These are phyloP conservation scores for Pelodiscus sinensis DNA, from an alignment of 2,113 vertebrate genomes.

Conservation along the genomic window DNA sequence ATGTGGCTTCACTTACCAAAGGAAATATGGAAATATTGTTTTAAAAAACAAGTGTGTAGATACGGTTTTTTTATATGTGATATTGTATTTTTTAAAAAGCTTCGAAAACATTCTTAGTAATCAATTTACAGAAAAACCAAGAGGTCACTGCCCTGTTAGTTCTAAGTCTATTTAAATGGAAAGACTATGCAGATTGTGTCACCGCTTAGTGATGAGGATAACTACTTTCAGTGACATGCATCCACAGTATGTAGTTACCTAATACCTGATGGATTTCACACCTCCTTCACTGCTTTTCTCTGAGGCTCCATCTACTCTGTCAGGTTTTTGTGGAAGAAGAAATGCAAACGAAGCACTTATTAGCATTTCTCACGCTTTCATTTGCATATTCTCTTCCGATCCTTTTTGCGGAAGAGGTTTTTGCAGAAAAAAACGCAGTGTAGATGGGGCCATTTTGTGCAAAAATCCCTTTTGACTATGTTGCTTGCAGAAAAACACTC, in stretches of 20 bases:
- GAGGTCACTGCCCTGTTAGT: not conserved
- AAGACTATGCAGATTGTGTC: not conserved
- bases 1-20: not conserved
- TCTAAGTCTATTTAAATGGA: not conserved
- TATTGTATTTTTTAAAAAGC: not conserved
- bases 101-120: not conserved
- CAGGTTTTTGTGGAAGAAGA: too few relatives aligned
- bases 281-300: not conserved
- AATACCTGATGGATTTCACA: not conserved
- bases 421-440: too few relatives aligned
- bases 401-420: too few relatives aligned
- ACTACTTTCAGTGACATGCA: not conserved
- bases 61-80: not conserved
- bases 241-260: not conserved
- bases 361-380: too few relatives aligned
- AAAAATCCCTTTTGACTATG: not conserved
- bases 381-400: too few relatives aligned
- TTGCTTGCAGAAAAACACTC: not conserved
- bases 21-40: not conserved
- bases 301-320: not conserved
- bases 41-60: not conserved
- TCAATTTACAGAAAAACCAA: not conserved
- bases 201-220: not conserved
- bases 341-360: too few relatives aligned
- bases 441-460: too few relatives aligned